Evolutionary conservation across 2,113 vertebrate species (phyloP).

Genomic region (Syngnathus typhle): DNA sequence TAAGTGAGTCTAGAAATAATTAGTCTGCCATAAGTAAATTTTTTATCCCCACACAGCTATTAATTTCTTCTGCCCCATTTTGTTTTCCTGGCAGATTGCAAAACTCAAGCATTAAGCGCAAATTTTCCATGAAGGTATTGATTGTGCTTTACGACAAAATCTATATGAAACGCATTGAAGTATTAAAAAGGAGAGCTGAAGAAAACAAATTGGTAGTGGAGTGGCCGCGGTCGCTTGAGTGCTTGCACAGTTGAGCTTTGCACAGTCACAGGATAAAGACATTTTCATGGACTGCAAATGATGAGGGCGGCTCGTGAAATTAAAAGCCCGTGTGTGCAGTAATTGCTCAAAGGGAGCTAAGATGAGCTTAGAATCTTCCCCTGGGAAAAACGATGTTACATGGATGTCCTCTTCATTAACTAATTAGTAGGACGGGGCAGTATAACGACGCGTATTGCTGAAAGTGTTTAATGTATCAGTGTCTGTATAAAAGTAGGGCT

Average conservation of each 20-base stretch:
- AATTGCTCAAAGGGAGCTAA: slow-evolving; percentile 26
- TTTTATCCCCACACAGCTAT: slow-evolving; percentile 18
- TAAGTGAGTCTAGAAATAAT: background rate
- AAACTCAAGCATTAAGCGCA: slow-evolving; percentile 35
- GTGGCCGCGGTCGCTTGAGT: background rate
- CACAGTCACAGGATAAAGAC: background rate
- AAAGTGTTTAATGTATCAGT: slow-evolving; percentile 40
- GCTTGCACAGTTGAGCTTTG: background rate
- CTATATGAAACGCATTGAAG: slow-evolving; percentile 47
- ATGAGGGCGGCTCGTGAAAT: slow-evolving; percentile 13
- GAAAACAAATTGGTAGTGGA: slow-evolving; percentile 2
- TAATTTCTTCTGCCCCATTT: slow-evolving; percentile 19
- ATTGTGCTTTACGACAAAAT: slow-evolving; percentile 51
- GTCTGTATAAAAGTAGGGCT: slow-evolving; percentile 30
- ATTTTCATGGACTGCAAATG: slow-evolving; percentile 1
- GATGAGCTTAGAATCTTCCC: slow-evolving; percentile 27
- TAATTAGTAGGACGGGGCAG: slow-evolving; percentile 47
- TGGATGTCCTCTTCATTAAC: slow-evolving; percentile 60
- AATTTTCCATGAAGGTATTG: slow-evolving; percentile 47
- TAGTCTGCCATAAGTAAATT: background rate
- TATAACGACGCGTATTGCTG: slow-evolving; percentile 41
- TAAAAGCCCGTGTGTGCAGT: slow-evolving; percentile 13
- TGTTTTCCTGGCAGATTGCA: slow-evolving; percentile 21
- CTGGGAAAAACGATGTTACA: slow-evolving; percentile 43
- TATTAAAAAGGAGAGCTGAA: slow-evolving; percentile 30